Conservation (phyloP, 2,113 vertebrate species). For the Calcarius ornatus region DNA sequence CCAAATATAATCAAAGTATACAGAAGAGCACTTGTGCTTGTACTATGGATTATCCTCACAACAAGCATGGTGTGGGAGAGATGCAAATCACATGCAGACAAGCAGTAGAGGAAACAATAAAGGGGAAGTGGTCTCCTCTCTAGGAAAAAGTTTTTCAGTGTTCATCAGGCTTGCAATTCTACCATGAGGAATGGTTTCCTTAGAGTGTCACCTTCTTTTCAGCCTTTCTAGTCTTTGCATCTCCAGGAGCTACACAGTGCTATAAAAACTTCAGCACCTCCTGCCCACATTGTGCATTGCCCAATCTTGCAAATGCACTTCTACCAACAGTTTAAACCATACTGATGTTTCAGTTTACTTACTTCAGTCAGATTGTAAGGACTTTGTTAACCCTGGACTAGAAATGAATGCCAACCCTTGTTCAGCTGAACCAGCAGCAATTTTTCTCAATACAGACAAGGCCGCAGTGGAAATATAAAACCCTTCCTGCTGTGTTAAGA, state of each 20-base stretch:
- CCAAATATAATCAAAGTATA: neutral
- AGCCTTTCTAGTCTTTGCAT: neutral
- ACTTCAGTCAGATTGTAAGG: neutral
- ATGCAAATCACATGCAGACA: neutral
- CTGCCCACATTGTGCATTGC: neutral
- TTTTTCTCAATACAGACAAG: conserved; percentile 17
- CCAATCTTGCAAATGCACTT: neutral
- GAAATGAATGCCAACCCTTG: neutral
- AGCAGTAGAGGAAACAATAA: neutral
- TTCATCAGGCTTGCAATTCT: neutral
- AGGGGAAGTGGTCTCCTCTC: neutral
- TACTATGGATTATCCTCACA: neutral
- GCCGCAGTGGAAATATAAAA: neutral
- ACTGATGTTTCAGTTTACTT: neutral
- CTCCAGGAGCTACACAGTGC: neutral
- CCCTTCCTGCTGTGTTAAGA: conserved; percentile 10
- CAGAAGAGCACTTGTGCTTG: neutral
- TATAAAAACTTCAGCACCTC: neutral
- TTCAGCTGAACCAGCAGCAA: conserved; percentile 16
- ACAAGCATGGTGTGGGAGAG: neutral
- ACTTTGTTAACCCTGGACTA: neutral
- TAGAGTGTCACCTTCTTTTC: neutral
- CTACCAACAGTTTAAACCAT: neutral
- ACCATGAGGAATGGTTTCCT: neutral
- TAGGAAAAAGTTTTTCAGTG: neutral